These are phyloP conservation scores for Tenualosa thibaudeaui DNA, from an alignment of 2,797 vertebrate genomes.

Conservation along the genomic window DNA sequence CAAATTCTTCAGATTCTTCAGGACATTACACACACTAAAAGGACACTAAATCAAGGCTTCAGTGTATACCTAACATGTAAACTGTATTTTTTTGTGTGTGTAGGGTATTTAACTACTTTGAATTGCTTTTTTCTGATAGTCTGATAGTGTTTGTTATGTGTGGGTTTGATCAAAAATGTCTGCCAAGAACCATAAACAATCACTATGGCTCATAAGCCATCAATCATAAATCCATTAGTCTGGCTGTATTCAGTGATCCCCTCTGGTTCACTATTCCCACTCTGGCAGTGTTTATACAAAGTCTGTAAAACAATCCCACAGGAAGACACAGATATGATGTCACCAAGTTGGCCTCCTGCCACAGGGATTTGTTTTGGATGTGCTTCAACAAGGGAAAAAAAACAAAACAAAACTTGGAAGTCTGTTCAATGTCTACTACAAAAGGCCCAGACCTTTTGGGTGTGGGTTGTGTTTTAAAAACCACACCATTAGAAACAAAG, in stretches of 20 bases:
- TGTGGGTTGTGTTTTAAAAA: background rate
- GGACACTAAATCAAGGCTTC: no score
- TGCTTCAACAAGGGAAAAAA: background rate
- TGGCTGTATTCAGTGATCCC: slow-evolving; percentile 34
- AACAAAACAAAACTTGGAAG: background rate
- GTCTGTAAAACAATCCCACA: slow-evolving; percentile 44
- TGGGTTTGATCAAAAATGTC: no score
- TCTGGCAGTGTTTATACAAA: slow-evolving; percentile 44
- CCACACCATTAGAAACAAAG: background rate
- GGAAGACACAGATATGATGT: slow-evolving; percentile 47
- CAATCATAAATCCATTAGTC: slow-evolving; percentile 11
- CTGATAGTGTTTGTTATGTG: no score
- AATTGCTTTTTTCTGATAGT: no score
- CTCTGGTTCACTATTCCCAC: slow-evolving; percentile 21
- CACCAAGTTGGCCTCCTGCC: slow-evolving; percentile 32
- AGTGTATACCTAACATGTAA: no score
- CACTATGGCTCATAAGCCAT: no score
- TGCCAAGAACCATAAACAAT: no score
- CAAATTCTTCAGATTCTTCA: no score
- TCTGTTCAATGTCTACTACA: background rate
- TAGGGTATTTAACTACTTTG: no score
- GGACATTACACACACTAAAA: no score
- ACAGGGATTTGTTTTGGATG: slow-evolving; percentile 39
- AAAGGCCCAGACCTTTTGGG: slow-evolving; percentile 5
- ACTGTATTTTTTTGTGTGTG: no score